phyloP scores from a whole-genome alignment of 2,797 vertebrate species.

The Nasua narica region DNA sequence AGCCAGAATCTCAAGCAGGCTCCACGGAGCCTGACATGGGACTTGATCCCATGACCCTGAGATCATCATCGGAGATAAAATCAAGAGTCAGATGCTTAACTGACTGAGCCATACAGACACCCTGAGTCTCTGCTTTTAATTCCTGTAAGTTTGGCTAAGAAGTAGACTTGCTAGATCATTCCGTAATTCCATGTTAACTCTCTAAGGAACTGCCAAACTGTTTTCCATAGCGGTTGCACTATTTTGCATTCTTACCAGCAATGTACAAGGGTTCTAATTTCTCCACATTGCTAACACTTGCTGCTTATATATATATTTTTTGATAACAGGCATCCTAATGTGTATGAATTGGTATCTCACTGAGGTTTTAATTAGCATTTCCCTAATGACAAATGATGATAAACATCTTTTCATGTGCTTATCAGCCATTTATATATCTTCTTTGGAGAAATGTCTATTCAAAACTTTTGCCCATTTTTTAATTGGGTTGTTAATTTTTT shows the following conservation, averaged over 20 bases:
- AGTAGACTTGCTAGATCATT: not conserved
- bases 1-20: not conserved
- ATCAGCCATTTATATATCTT: not conserved
- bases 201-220: not conserved
- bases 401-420: not conserved
- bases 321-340: not conserved
- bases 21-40: not conserved
- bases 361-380: conserved; percentile 1
- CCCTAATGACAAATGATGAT: not conserved
- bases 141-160: not conserved
- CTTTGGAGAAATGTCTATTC: not conserved
- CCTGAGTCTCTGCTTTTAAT: not conserved
- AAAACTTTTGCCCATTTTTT: not conserved
- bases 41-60: not conserved
- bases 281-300: not conserved
- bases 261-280: not conserved
- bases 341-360: not conserved
- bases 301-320: not conserved
- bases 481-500: not conserved
- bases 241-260: not conserved
- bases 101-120: no score
- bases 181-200: not conserved
- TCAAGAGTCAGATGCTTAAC: not conserved
- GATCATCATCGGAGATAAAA: not conserved
- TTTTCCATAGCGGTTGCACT: not conserved